These are phyloP conservation scores for Lordiphosa mommai DNA, from an alignment of 1,140 invertebrate species.

Conservation along the genomic window DNA sequence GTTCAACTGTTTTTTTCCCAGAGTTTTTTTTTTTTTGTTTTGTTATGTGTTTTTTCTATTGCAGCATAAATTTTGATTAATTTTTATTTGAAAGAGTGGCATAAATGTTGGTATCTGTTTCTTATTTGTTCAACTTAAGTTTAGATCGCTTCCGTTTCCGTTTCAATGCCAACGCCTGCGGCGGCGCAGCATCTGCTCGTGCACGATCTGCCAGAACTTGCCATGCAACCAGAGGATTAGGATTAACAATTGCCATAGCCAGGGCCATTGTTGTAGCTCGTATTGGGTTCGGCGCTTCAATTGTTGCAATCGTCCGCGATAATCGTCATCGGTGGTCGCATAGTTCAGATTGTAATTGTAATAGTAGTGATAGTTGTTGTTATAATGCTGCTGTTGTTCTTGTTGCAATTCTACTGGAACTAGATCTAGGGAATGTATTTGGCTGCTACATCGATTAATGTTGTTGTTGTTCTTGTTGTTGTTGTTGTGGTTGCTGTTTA, in stretches of 20 bases:
- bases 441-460: conserved; percentile 38
- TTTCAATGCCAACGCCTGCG: conserved; percentile 49
- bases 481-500: conserved; percentile 13
- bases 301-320: conserved; percentile 36
- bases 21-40: conserved; percentile 18
- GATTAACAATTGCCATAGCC: conserved; percentile 65
- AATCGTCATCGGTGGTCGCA: conserved; percentile 43
- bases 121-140: conserved; percentile 53
- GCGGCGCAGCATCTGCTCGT: conserved; percentile 52
- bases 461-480: conserved; percentile 7
- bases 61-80: conserved; percentile 57
- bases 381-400: conserved; percentile 43
- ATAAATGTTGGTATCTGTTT: conserved; percentile 17
- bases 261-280: conserved; percentile 68
- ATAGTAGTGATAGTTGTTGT: conserved; percentile 75
- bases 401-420: conserved; percentile 37
- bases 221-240: conserved; percentile 65
- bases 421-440: conserved; percentile 41
- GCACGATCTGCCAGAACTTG: conserved; percentile 69
- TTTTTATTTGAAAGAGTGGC: conserved; percentile 60
- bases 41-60: conserved; percentile 17
- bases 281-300: conserved; percentile 58
- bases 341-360: conserved; percentile 77
- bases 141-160: conserved; percentile 25
- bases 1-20: conserved; percentile 13